Evolutionary conservation across 2,888 invertebrate species (phyloP), one percentile per base, ranked within the genome.

Genomic region (Agriopis aurantiaria): DNA sequence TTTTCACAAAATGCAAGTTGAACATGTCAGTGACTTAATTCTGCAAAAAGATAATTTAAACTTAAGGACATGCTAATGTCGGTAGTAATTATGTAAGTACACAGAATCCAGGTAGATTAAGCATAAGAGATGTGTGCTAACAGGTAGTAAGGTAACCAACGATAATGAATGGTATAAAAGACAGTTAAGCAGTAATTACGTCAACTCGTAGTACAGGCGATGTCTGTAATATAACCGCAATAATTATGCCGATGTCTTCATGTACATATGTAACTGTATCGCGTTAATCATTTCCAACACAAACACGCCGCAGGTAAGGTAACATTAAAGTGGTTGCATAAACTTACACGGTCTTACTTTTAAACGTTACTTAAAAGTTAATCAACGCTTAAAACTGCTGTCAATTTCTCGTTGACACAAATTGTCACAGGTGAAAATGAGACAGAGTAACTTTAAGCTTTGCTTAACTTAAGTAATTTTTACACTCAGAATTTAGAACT

Each of bases 131-230:
- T 49, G 43, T 55, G 33, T 49, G n/a, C 14, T 65, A 14, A 57
- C 52, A 64, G 58, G 23, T 52, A 71, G 33, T 33, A 33, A 33
- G 33, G 33, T 23, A 33, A 5, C 5, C 67, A 67, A 65, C 76
- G 75, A 75, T 69, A 65, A 66, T 51, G 57, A 67, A 62, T 46
- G 58, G 10, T 17, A 59, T 3, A 65, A 23, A 45, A 56, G 45
- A 55, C 67, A 70, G 69, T n/a, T n/a, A 69, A 72, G 65, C 68
- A 64, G 75, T 71, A 66, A 74, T 75, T 75, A 72, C 73, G 68
- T 40, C 71, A 72, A 74, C 65, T 65, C 59, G 59, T 55, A 51
- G 33, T 33, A 75, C 72, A 40, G 56, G 56, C 53, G 66, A 70
- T 72, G 71, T 57, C 65, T 65, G 71, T 68, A 73, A 75, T 68